phyloP scores from a whole-genome alignment of 2,888 invertebrate genomes.

The Drosophila affinis region DNA sequence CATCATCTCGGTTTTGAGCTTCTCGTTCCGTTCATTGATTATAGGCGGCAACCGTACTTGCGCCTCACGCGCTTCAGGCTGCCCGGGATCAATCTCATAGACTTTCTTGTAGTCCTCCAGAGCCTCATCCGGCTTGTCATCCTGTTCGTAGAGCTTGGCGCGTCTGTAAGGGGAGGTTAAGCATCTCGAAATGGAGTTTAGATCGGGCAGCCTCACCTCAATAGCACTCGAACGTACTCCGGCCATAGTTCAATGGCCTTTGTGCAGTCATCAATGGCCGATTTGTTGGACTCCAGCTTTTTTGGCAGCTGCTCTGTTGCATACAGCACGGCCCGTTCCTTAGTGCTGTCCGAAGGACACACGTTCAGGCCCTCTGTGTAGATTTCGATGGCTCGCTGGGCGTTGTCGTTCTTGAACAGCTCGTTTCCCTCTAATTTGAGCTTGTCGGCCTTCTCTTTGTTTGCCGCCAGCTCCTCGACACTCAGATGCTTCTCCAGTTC shows the following conservation, averaged over 20 bases:
- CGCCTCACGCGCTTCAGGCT: slow-evolving; percentile 89
- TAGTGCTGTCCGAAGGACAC: slow-evolving; percentile 89
- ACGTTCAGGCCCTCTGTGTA: slow-evolving; percentile 91
- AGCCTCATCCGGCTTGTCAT: slow-evolving; percentile 94
- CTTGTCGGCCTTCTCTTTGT: slow-evolving; percentile 86
- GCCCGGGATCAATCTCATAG: slow-evolving; percentile 90
- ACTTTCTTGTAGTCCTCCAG: slow-evolving; percentile 94
- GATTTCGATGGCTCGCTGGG: slow-evolving; percentile 86
- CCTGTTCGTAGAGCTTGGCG: slow-evolving; percentile 92
- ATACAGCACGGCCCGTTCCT: slow-evolving; percentile 92
- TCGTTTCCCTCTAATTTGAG: slow-evolving; percentile 91
- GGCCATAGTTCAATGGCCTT: slow-evolving; percentile 93
- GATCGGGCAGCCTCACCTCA: slow-evolving; percentile 84
- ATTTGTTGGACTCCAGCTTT: slow-evolving; percentile 88
- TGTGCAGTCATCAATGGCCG: slow-evolving; percentile 93
- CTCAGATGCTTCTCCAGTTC: slow-evolving; percentile 87
- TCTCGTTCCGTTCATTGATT: slow-evolving; percentile 95
- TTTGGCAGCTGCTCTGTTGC: slow-evolving; percentile 94
- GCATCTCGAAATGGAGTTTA: not conserved
- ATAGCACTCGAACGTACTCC: slow-evolving; percentile 91
- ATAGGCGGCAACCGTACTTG: slow-evolving; percentile 89
- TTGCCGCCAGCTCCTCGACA: slow-evolving; percentile 87
- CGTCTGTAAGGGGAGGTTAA: slow-evolving; percentile 85
- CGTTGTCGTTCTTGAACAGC: slow-evolving; percentile 88
- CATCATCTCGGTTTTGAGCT: slow-evolving; percentile 96